Evolutionary conservation across 2,113 vertebrate genomes (phyloP), one percentile per base, ranked within the genome.

Genomic region (Thermophis baileyi): DNA sequence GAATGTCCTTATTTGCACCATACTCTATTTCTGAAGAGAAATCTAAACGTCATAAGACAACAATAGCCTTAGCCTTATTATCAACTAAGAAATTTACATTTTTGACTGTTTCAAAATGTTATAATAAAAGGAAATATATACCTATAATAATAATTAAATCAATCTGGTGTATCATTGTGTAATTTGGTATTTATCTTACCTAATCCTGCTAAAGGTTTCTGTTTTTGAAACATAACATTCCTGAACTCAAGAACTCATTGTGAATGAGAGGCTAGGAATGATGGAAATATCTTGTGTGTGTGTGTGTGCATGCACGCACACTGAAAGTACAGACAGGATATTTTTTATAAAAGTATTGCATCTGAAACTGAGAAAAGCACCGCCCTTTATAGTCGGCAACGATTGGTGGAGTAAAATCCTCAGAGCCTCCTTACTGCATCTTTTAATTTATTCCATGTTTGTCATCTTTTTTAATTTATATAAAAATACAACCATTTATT

Each of bases 41-140:
- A 95, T 94, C 87, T 91, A 94, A 94, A 96, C 93, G 96, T 97
- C 96, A 95, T 94, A 94, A 93, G 63, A 92, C 94, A 96, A 96
- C 92, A 95, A 93, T 96, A 96, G 95, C 94, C 88, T 16, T 69
- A 60, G 85, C 94, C 88, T 63, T 94, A 91, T 95, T 93, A 97
- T 94, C 94, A 95, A 95, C 94, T 96, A 97, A 96, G 95, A 94
- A 91, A 91, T 90, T 95, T 95, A 95, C 95, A 96, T 96, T 96
- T 94, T 18, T 97, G 95, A 97, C 96, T 96, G 94, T 86, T 95
- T 95, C 94, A 95, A 88, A 92, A 40, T 25, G 20, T 24, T 27
- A 89, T 94, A 96, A 96, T 95, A 95, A 91, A 94, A 57, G 96
- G 93, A 94, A 91, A 94, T 94, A 90, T 95, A 94, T 69, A 94